phyloP scores from a whole-genome alignment of 2,888 invertebrate species.

The Chaetogeoica ovagalla region DNA sequence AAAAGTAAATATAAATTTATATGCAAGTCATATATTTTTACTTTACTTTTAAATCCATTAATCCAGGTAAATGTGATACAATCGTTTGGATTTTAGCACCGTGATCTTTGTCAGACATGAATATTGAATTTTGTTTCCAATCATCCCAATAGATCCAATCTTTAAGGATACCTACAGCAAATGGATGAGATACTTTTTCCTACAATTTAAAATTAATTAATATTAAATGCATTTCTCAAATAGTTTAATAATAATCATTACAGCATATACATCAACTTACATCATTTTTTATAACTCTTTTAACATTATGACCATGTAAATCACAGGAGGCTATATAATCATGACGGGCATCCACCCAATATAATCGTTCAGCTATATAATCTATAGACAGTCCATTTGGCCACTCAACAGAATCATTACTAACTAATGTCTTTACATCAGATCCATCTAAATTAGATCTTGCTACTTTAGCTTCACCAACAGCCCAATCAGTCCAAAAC shows the following conservation, averaged over 20 bases:
- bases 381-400: constrained; percentile 87
- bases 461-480: constrained; percentile 74
- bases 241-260: constrained; percentile 4
- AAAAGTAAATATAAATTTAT: constrained; percentile 5
- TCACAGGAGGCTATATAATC: constrained; percentile 80
- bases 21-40: not conserved
- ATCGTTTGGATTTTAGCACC: constrained; percentile 68
- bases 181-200: constrained; percentile 77
- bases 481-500: constrained; percentile 90
- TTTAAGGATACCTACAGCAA: constrained; percentile 83
- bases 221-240: not conserved
- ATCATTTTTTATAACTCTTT: constrained; percentile 68
- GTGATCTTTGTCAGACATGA: constrained; percentile 77
- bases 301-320: constrained; percentile 70
- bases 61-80: constrained; percentile 67
- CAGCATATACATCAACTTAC: too few species aligned
- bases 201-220: constrained; percentile 54
- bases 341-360: constrained; percentile 83
- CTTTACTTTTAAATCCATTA: constrained; percentile 77
- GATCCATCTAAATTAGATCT: constrained; percentile 79
- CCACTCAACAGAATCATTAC: constrained; percentile 72
- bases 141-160: constrained; percentile 88
- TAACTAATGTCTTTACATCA: constrained; percentile 69
- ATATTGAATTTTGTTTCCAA: constrained; percentile 79
- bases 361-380: constrained; percentile 77